A percentile compares a stretch with the other conserved stretches of the same genome.
Conservation (phyloP, 2,113 vertebrate genomes). For the Brachionichthys hirsutus region DNA sequence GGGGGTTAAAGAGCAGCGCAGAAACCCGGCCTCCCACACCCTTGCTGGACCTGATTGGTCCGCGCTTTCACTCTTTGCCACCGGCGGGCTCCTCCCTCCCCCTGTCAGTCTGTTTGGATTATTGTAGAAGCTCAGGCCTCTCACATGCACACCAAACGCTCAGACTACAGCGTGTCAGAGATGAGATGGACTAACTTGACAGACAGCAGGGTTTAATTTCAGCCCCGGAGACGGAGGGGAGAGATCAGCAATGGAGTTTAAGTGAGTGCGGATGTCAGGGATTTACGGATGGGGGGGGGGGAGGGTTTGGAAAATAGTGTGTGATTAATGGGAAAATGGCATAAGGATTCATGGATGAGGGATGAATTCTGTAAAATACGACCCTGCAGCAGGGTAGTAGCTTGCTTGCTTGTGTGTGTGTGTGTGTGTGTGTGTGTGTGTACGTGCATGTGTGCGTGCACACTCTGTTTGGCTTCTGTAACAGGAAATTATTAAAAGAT, state of each 20-base stretch:
- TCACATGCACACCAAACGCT: slow-evolving; percentile 30
- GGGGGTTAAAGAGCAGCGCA: slow-evolving; percentile 39
- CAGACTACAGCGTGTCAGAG: slow-evolving; percentile 30
- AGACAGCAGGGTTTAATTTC: slow-evolving; percentile 29
- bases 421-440: no score
- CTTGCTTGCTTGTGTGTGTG: background rate
- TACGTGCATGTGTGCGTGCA: no score
- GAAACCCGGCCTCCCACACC: slow-evolving; percentile 32
- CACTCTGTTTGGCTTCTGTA: slow-evolving; percentile 2
- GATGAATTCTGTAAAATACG: no score
- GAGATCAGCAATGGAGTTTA: slow-evolving; percentile 58
- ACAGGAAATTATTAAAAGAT: slow-evolving; percentile 18
- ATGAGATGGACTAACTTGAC: slow-evolving; percentile 54
- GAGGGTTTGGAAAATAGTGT: slow-evolving; percentile 7
- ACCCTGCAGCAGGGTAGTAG: no score
- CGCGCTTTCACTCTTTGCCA: slow-evolving; percentile 6
- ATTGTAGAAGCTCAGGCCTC: slow-evolving; percentile 57
- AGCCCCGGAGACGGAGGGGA: slow-evolving; percentile 12
- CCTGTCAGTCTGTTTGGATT: slow-evolving; percentile 69
- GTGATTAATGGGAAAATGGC: slow-evolving; percentile 3
- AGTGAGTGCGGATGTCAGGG: slow-evolving; percentile 63
- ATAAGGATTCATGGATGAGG: background rate
- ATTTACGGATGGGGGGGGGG: slow-evolving; percentile 14
- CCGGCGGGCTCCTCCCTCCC: slow-evolving; percentile 27
- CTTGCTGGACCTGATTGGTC: slow-evolving; percentile 54